Evolutionary conservation across 2,113 vertebrate species (phyloP), one percentile per base, ranked within the genome.

Genomic region (Psittacara wagleri): DNA sequence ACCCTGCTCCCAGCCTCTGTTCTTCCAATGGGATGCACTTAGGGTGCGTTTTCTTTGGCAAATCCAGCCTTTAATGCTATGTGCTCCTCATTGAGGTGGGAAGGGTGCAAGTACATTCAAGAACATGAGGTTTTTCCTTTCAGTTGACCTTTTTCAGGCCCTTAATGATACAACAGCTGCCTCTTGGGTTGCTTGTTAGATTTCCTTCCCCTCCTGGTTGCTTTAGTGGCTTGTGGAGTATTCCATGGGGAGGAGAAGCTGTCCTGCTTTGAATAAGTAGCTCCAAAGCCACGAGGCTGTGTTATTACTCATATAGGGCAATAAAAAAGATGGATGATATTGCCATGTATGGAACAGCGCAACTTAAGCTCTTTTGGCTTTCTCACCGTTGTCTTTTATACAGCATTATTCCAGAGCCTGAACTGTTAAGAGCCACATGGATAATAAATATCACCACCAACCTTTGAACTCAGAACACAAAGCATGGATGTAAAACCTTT

Each of bases 61-160:
- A 44, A 72, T 20, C 29, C 2, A 2, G 8, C 24, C 31, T 63
- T 52, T 11, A 4, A 33, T 39, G 11, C 0, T 4, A 4, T 15
- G 11, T 14, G 1, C 48, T 94, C 35, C 23, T 85, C 6, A 1
- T 4, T 33, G 59, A 46, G 63, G 8, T 61, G 68, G 17, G 39
- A 77, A 43, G 31, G 33, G 16, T n/a, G 69, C 52, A 5, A 11
- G 29, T 9, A 5, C 11, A 6, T 59, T 27, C 22, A 46, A 27
- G 31, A 14, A 55, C 46, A n/a, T 48, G 49, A 28, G 25, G 13
- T 37, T 84, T 78, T 87, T 13, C 29, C 33, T 72, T 88, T 55
- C 33, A 19, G 12, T 2, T 92, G 46, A 33, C 66, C 51, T 28
- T 41, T n/a, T 37, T 35, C 28, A 49, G 37, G 44, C 49, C 33